These are phyloP conservation scores for Zaprionus ornatus DNA, from an alignment of 1,140 invertebrate species.

Conservation along the genomic window DNA sequence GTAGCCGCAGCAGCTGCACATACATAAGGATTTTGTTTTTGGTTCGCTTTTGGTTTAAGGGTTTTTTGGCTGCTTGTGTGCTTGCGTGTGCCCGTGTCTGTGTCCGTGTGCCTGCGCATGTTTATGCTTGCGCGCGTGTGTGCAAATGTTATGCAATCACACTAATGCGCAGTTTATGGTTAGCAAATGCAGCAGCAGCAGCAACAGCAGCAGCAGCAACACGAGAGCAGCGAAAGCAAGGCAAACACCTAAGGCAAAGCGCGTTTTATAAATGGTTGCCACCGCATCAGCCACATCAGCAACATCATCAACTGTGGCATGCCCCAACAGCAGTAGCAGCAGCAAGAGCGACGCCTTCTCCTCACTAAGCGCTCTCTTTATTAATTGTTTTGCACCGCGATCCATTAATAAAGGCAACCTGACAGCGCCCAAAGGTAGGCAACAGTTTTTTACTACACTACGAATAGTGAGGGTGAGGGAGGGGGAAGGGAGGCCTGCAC, in stretches of 20 bases:
- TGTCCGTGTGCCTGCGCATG: conserved; percentile 25
- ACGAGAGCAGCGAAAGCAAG: background rate
- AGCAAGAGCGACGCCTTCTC: background rate
- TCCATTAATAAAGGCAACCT: conserved; percentile 37
- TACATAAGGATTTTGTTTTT: conserved; percentile 74
- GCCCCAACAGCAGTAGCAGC: conserved; percentile 13
- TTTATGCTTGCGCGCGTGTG: conserved; percentile 31
- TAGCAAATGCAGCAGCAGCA: conserved; percentile 42
- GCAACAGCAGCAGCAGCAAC: conserved; percentile 6
- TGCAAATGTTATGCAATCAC: conserved; percentile 77
- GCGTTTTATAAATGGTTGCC: conserved; percentile 71
- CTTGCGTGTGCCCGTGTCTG: conserved; percentile 10
- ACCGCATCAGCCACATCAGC: conserved; percentile 41
- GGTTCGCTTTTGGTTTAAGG: conserved; percentile 54
- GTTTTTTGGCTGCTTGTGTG: conserved; percentile 45
- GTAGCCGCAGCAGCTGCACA: conserved; percentile 69
- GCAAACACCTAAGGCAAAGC: conserved; percentile 29
- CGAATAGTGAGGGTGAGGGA: background rate
- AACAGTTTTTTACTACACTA: conserved; percentile 7
- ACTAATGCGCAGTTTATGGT: conserved; percentile 77
- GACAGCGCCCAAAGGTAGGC: conserved; percentile 39
- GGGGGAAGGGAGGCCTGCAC: background rate
- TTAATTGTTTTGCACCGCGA: conserved; percentile 43
- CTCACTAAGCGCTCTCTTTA: conserved; percentile 34
- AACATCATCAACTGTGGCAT: conserved; percentile 42